Base-by-base conservation (phyloP, 2,888 invertebrate genomes). In the Troglohyphantes excavatus region DNA sequence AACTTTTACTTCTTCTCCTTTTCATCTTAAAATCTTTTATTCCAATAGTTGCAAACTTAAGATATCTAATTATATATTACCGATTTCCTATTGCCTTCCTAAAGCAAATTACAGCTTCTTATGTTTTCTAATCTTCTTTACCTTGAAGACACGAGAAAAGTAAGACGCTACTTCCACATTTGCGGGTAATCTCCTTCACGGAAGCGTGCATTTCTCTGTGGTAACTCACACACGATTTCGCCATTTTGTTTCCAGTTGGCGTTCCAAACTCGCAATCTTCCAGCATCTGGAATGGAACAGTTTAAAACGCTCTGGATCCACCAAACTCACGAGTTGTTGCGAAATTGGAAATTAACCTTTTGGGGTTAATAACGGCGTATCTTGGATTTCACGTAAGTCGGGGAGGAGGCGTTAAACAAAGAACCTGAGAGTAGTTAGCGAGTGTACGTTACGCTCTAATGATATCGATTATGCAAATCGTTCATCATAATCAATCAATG, bases 401-500 rank as follows among this genome's bases (percentile, higher is more conserved):
- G 53, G 75, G 29, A 75, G 79, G 43, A 53, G 79, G 46, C 79
- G 46, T 65, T 29, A 67, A 67, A 27, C n/a, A 68, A 53, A 46
- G 27, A 27, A 9, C 11, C 39, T 19, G 26, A 13, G 43, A 17
- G 23, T 26, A 29, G 17, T 33, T 23, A 46, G 43, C 46, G 11
- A 6, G 59, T 70, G 59, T 59, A 61, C 11, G 70, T 33, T 70
- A 53, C 21, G 29, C 67, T 27, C 43, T 65, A 81, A 81, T 65
- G 43, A 85, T 85, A 85, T 85, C 76, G 85, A 85, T 78, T 85
- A 70, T 68, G 33, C 19, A 19, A 53, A 23, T 33, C 33, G 53
- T 85, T 70, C 61, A 78, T 85, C 85, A 70, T 68, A 68, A 85
- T 85, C 85, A 70, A 85, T 85, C 85, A 81, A 59, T 19, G 33